Percentiles rank a stretch among this genome's conserved stretches.
Conservation (phyloP, 2,888 invertebrate species). For the Drosophila crucigera region DNA sequence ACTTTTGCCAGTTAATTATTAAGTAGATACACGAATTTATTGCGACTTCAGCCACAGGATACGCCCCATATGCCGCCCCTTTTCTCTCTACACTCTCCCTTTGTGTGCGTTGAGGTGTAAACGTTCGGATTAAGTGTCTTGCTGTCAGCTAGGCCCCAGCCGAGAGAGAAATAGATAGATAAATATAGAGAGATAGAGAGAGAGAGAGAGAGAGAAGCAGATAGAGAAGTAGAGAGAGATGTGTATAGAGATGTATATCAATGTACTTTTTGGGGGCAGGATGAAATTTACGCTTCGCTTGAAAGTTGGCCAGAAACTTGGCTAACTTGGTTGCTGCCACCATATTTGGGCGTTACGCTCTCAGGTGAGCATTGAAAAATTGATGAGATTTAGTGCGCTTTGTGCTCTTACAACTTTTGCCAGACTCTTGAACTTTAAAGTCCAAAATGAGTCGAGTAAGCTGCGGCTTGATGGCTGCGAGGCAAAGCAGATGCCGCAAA, state of each 20-base stretch:
- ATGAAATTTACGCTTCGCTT: slow-evolving; percentile 65
- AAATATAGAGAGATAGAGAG: neutral
- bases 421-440: slow-evolving; percentile 67
- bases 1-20: slow-evolving; percentile 77
- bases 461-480: slow-evolving; percentile 3
- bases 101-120: slow-evolving; percentile 77
- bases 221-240: neutral
- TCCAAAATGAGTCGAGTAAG: slow-evolving; percentile 22
- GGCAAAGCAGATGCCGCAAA: slow-evolving; percentile 15
- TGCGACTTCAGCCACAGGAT: slow-evolving; percentile 47
- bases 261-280: slow-evolving; percentile 36
- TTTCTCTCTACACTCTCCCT: slow-evolving; percentile 5
- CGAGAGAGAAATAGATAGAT: neutral
- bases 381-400: slow-evolving; percentile 70
- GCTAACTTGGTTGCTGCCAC: slow-evolving; percentile 63
- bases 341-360: slow-evolving; percentile 19
- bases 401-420: slow-evolving; percentile 36
- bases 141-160: slow-evolving; percentile 57
- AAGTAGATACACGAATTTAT: slow-evolving; percentile 80
- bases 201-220: neutral
- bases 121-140: slow-evolving; percentile 82
- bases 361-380: slow-evolving; percentile 73
- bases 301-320: slow-evolving; percentile 62
- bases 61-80: slow-evolving; percentile 21
- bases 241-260: slow-evolving; percentile 57